Evolutionary conservation across 2,113 vertebrate species (phyloP), one percentile per base, ranked within the genome.

Genomic region (Microtus richardsoni): DNA sequence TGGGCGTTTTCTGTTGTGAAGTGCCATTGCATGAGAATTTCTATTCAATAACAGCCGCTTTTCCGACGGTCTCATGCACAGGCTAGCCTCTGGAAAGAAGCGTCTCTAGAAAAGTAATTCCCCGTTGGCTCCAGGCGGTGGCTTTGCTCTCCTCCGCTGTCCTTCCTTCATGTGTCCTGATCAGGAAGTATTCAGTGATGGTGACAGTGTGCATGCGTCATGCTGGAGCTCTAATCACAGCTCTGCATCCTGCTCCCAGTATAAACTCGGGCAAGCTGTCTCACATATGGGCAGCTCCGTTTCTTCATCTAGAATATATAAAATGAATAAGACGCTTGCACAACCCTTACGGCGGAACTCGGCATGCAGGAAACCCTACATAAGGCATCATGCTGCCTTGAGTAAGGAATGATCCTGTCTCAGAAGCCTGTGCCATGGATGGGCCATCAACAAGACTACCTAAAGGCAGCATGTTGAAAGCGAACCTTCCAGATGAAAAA

Each of bases 341-440:
- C 58, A 39, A 19, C 12, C 91, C 47, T 92, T 92, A 84, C 36
- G 52, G 83, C 7, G 70, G 66, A 95, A 66, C 21, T 26, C 49
- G 39, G 21, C 14, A 11, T 7, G 17, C 44, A 82, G 62, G 66
- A 85, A 96, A 78, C 33, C 44, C 33, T 52, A 41, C 6, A 7
- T 22, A 73, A 49, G 41, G 36, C 36, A 44, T 77, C 30, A 47
- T 83, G 74, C 62, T 86, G n/a, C 78, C 91, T 91, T 54, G 82
- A 62, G 62, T 88, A 88, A 95, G 39, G 92, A 96, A 84, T 64
- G 64, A 91, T 73, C n/a, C 54, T 74, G 17, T 83, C 71, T 41
- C 84, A 47, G 78, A 92, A 93, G 84, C 66, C 36, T 86, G 84
- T 68, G 41, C 36, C 14, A 44, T 21, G 3, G 49, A 75, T 49